Evolutionary conservation across 2,113 vertebrate species (phyloP).

Genomic region (Mirza zaza): DNA sequence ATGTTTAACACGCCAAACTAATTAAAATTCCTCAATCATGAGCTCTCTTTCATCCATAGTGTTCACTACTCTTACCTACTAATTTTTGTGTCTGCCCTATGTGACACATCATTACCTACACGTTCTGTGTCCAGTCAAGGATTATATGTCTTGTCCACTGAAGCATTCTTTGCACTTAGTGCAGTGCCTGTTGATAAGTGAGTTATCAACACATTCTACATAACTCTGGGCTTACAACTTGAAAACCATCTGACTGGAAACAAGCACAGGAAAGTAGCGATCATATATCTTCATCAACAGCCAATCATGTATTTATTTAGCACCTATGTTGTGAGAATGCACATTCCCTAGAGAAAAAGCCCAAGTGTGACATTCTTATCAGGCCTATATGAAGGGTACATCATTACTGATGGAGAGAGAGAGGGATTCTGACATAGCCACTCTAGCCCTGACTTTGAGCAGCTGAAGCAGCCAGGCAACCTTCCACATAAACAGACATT

Average conservation of each 20-base stretch:
- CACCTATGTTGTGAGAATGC: not conserved
- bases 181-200: not conserved
- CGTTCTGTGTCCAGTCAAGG: not conserved
- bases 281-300: not conserved
- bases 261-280: not conserved
- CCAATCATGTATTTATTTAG: not conserved
- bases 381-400: not conserved
- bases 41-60: not conserved
- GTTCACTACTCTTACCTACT: not conserved
- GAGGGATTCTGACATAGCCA: not conserved
- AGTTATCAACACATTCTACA: not conserved
- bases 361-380: not conserved
- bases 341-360: conserved; percentile 27
- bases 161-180: not conserved
- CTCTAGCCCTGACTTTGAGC: not conserved
- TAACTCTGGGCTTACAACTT: not conserved
- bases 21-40: not conserved
- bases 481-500: not conserved
- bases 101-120: not conserved
- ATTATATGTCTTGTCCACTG: not conserved
- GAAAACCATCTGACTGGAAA: not conserved
- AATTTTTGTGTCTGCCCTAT: not conserved
- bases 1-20: not conserved
- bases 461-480: not conserved
- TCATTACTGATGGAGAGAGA: not conserved